Base-by-base conservation (phyloP, 2,113 vertebrate species). In the Alaudala cheleensis region DNA sequence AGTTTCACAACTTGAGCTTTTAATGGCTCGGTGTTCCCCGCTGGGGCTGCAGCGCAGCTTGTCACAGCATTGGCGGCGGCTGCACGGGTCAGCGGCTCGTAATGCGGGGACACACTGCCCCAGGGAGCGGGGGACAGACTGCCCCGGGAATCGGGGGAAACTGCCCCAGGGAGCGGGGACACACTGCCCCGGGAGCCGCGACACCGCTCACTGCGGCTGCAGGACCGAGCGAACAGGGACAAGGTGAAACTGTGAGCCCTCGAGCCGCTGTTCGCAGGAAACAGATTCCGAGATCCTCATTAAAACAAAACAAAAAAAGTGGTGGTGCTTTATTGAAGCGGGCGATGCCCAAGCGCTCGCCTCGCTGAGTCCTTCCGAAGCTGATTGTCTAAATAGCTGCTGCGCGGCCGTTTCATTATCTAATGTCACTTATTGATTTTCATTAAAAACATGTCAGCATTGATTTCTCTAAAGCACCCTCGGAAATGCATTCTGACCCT, bases 1-100 rank as follows among this genome's bases (percentile, higher is more conserved):
- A 96, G 97, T 97, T 97, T 97, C 97, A 93, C 97, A 96, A 97
- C 89, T 97, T 56, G 64, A 93, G 92, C 95, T 88, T 92, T 97
- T 88, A 95, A 95, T 93, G 70, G 92, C 67, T 93, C 65, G 24
- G 49, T 42, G 47, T 92, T 80, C 94, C 98, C 97, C 64, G 96
- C 97, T 95, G 96, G 87, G 97, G 92, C 96, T 82, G 93, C 94
- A 45, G 71, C 62, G 11, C 86, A 80, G 95, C 96, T 97, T 97
- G 98, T 98, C 96, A 97, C 91, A 97, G 96, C 96, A 95, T 92
- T 95, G 54, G 86, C 62, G 3, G 92, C 34, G 15, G 72, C 69
- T 92, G 65, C 93, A 94, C 88, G 97, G 97, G 96, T 98, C 97
- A 98, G 80, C 29, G 96, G 47, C 14, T 96, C 92, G 92, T 95